Conservation (phyloP, 2,888 invertebrate species). For the Sisyra terminalis region DNA sequence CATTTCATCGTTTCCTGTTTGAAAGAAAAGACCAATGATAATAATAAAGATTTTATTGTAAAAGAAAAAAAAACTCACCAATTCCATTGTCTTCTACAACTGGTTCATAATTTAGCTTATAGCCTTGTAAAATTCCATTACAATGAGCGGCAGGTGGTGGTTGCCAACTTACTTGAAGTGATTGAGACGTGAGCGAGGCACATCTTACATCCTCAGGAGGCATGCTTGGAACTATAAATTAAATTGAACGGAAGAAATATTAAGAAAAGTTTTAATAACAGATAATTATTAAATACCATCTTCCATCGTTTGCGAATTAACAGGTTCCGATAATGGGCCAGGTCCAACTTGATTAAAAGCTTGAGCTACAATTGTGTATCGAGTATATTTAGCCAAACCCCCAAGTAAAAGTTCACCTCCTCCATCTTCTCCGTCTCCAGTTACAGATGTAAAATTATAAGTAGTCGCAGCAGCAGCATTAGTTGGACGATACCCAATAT, state of each 20-base stretch:
- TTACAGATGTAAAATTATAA: constrained; percentile 51
- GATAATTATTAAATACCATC: constrained; percentile 34
- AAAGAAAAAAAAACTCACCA: constrained; percentile 17
- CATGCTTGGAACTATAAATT: constrained; percentile 49
- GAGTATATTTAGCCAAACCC: constrained; percentile 45
- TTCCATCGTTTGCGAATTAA: constrained; percentile 53
- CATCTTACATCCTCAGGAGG: constrained; percentile 66
- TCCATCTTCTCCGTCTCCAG: constrained; percentile 51
- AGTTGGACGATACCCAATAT: constrained; percentile 44
- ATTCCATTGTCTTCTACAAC: constrained; percentile 38
- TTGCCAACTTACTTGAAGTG: constrained; percentile 65
- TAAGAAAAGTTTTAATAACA: neutral
- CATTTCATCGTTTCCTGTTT: constrained; percentile 33
- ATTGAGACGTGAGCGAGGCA: constrained; percentile 55
- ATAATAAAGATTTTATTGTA: neutral
- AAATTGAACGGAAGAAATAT: constrained; percentile 1
- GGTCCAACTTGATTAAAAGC: constrained; percentile 60
- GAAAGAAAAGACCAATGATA: too few species aligned
- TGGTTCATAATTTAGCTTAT: constrained; percentile 51
- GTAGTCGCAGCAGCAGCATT: constrained; percentile 25
- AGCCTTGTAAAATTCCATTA: constrained; percentile 63
- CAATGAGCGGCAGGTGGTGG: constrained; percentile 55
- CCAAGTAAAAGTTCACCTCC: constrained; percentile 45
- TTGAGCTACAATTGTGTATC: constrained; percentile 52
- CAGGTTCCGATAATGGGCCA: constrained; percentile 51